Evolutionary conservation across 2,797 vertebrate species (phyloP), one percentile per base, ranked within the genome.

Genomic region (Erithacus rubecula): DNA sequence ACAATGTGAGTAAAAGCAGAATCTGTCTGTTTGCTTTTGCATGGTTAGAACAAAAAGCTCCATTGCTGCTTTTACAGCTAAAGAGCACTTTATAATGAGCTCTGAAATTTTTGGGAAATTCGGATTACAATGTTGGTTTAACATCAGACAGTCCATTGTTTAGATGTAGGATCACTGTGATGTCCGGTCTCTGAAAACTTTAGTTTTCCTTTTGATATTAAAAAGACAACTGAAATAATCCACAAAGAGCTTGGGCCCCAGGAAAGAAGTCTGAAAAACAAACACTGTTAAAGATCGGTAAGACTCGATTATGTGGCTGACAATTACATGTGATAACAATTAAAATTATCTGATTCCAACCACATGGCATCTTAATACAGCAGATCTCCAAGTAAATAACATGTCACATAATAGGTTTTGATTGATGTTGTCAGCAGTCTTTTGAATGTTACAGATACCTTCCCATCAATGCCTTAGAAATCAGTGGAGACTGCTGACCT

Each of bases 281-380:
- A 95, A 89, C 86, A 90, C 90, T 27, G 12, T 85, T 94, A 90
- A 68, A 95, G 85, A 84, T 80, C 8, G 22, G 81, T 92, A 90
- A 91, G 95, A 94, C 89, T 88, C 30, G 3, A 59, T 34, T 52
- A 84, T 92, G 89, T 87, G 95, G 78, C 92, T 96, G 96, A 91
- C 95, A 97, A 97, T 97, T 97, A 87, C 95, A 90, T 95, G 78
- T 93, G 95, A 97, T 95, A 96, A 95, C 94, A 97, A 97, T 94
- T 96, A 96, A 95, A 95, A 96, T 96, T 29, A 89, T 93, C 94
- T 89, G 90, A 96, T 96, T 95, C 92, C 90, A 96, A 90, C 93
- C 95, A 95, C 91, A 95, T 87, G 96, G 95, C 89, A 96, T 94
- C 89, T 94, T 93, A 94, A 95, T 88, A 71, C 72, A 94, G 56